These are phyloP conservation scores for Amphilophus citrinellus DNA, from an alignment of 2,113 vertebrate species.

Conservation along the genomic window DNA sequence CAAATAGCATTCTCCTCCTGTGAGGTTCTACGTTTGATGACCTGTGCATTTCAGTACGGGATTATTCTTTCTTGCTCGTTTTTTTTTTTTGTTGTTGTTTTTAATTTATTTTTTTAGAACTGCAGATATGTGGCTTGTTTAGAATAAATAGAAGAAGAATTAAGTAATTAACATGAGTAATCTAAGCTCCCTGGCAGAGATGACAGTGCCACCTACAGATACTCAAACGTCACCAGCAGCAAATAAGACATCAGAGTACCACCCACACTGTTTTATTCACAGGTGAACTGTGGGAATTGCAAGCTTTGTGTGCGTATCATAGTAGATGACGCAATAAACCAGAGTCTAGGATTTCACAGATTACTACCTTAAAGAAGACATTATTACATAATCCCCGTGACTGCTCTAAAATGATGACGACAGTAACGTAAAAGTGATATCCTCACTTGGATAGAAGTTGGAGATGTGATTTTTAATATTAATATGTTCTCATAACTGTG, in stretches of 20 bases:
- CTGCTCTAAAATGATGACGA: neutral
- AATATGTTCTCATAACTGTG: neutral
- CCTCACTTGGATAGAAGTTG: neutral
- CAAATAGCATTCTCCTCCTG: neutral
- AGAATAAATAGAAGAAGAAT: neutral
- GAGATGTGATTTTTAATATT: neutral
- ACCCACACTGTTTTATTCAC: conserved; percentile 19
- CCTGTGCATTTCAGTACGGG: neutral
- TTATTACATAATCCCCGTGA: neutral
- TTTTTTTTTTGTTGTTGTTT: too few relatives aligned
- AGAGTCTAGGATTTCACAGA: neutral
- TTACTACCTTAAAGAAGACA: neutral
- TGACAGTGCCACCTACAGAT: conserved; percentile 43
- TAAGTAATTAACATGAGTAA: conserved; percentile 12
- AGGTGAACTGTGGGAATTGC: conserved; percentile 24
- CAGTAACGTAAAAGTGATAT: neutral
- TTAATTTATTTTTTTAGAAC: neutral
- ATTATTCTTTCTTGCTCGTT: neutral
- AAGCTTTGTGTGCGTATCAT: neutral
- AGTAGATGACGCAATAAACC: neutral
- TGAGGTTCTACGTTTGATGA: neutral
- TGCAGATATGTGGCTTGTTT: neutral
- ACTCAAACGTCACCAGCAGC: conserved; percentile 20
- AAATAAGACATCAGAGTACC: conserved; percentile 13
- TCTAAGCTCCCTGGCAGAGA: neutral